Conservation (phyloP, 2,888 invertebrate genomes). For the Spodoptera littoralis region DNA sequence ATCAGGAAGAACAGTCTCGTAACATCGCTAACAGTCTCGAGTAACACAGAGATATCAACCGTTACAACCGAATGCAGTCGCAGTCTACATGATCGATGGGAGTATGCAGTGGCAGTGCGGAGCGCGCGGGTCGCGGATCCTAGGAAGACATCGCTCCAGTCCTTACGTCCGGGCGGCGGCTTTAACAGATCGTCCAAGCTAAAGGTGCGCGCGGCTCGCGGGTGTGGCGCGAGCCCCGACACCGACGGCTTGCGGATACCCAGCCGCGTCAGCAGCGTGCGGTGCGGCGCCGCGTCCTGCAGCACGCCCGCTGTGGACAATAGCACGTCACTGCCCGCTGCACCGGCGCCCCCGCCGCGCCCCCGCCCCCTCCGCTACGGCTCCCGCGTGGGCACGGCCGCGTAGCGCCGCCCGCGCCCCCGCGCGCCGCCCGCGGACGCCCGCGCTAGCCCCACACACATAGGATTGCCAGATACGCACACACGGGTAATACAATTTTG, state of each 20-base stretch:
- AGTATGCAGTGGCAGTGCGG: slow-evolving; percentile 65
- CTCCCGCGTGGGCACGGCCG: slow-evolving; percentile 57
- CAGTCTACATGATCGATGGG: slow-evolving; percentile 32
- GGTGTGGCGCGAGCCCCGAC: slow-evolving; percentile 93
- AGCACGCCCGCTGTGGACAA: slow-evolving; percentile 88
- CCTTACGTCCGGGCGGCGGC: slow-evolving; percentile 95
- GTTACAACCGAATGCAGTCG: slow-evolving; percentile 33
- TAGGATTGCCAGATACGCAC: slow-evolving; percentile 72
- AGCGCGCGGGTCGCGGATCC: slow-evolving; percentile 79
- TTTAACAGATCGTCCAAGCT: slow-evolving; percentile 96
- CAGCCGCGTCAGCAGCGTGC: slow-evolving; percentile 94
- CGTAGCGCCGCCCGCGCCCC: slow-evolving; percentile 58
- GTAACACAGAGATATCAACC: slow-evolving; percentile 22
- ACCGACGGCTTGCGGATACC: slow-evolving; percentile 96
- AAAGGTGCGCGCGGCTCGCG: slow-evolving; percentile 94
- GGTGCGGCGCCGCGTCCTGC: slow-evolving; percentile 84
- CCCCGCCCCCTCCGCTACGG: slow-evolving; percentile 49
- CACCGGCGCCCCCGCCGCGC: slow-evolving; percentile 34
- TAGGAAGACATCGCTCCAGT: slow-evolving; percentile 75
- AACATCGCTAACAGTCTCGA: slow-evolving; percentile 15
- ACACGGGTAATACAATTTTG: slow-evolving; percentile 35
- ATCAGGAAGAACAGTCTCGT: slow-evolving; percentile 11
- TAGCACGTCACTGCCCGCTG: slow-evolving; percentile 66
- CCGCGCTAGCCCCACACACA: slow-evolving; percentile 73
- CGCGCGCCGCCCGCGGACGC: slow-evolving; percentile 57